Base-by-base conservation (phyloP, 2,113 vertebrate species). In the Regulus satrapa region DNA sequence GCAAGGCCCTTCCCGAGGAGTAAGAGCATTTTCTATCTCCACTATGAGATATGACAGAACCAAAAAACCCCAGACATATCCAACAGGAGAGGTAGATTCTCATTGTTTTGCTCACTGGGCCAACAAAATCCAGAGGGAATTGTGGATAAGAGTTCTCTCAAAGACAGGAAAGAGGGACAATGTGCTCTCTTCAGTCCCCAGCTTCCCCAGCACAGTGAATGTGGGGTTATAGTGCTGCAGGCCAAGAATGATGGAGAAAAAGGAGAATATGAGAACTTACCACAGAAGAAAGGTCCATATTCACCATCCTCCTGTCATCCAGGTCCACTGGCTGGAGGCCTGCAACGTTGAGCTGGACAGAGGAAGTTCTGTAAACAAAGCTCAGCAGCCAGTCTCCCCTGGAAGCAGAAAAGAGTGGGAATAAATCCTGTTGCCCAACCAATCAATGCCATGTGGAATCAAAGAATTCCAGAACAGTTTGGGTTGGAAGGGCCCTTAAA, bases 341-440 rank as follows among this genome's bases (percentile, higher is more conserved):
- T 8, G 99, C 99, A 2, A 99, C 99, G 0, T 66, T 98, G 61
- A 99, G 90, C 94, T 99, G 98, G 87, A 97, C 99, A 5, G 99
- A 98, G 19, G 99, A 99, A 14, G 99, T 98, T 89, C 99, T 98
- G 97, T 99, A 99, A n/a, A 99, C 98, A 78, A 98, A 99, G 21
- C 99, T 95, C 96, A 99, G 98, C 59, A 99, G 98, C 99, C 99
- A 99, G 96, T 99, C 99, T 6, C 99, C 99, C 95, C 99, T 99
- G 96, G 36, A 12, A 85, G n/a, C 75, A 49, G 68, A 95, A 81
- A 81, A 59, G 24, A 72, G 16, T 0, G 2, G 34, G 52, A 84
- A 40, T 62, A 71, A 88, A 59, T 51, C 38, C n/a, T 23, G 7
- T 23, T 71, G n/a, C 12, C 46, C 29, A 63, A 49, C 6, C 26